Evolutionary conservation across 1,140 invertebrate genomes (phyloP).

Genomic region (Prorops nasuta): DNA sequence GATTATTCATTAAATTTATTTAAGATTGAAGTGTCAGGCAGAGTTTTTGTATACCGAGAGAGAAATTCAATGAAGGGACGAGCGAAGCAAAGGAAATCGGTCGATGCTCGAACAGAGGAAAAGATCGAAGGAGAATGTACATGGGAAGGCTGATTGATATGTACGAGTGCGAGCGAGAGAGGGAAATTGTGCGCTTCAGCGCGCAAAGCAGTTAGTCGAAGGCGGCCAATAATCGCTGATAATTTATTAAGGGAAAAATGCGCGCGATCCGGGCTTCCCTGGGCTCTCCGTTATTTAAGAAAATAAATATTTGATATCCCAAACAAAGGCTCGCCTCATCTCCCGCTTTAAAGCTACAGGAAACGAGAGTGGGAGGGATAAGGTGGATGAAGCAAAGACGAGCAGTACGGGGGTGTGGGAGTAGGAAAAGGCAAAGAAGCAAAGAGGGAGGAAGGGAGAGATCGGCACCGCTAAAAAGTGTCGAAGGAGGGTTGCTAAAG

Average conservation of each 20-base stretch:
- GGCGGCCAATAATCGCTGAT: constrained; percentile 40
- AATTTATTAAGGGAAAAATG: constrained; percentile 36
- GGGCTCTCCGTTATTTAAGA: constrained; percentile 30
- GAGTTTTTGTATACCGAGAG: too few relatives aligned
- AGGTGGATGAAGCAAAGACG: constrained; percentile 7
- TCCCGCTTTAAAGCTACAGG: constrained; percentile 1
- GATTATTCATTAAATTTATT: too few relatives aligned
- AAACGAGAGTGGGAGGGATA: constrained; percentile 1
- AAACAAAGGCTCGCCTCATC: constrained; percentile 29
- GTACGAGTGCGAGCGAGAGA: too few relatives aligned
- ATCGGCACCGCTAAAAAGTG: constrained; percentile 31
- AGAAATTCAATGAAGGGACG: too few relatives aligned
- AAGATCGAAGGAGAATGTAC: too few relatives aligned
- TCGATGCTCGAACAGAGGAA: too few relatives aligned
- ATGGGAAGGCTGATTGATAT: too few relatives aligned
- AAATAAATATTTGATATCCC: constrained; percentile 40
- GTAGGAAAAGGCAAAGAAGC: background rate
- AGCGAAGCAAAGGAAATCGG: too few relatives aligned
- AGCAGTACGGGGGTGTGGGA: background rate
- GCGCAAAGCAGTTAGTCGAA: too few relatives aligned
- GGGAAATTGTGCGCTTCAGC: too few relatives aligned
- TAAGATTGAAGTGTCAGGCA: too few relatives aligned
- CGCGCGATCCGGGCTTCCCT: constrained; percentile 14
- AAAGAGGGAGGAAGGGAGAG: constrained; percentile 20
- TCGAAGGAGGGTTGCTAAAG: constrained; percentile 34